Evolutionary conservation across 2,888 invertebrate genomes (phyloP).

Genomic region (Cerastoderma edule): DNA sequence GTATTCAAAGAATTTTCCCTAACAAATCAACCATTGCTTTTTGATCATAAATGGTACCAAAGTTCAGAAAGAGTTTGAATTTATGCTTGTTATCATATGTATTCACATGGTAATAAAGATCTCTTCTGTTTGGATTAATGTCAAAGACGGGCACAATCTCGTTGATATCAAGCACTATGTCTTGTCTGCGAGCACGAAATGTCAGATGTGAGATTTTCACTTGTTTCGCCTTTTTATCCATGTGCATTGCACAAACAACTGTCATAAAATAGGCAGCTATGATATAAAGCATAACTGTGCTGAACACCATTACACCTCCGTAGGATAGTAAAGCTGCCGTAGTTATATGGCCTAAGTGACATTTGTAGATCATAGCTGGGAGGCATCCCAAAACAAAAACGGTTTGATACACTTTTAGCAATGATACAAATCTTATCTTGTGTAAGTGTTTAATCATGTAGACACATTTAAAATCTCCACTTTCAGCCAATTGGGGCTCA

Average conservation of each 20-base stretch:
- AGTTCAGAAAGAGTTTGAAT: constrained; percentile 27
- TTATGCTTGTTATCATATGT: constrained; percentile 40
- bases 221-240: constrained; percentile 21
- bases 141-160: constrained; percentile 44
- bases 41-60: constrained; percentile 19
- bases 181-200: constrained; percentile 41
- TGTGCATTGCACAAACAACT: constrained; percentile 37
- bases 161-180: constrained; percentile 19
- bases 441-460: constrained; percentile 9
- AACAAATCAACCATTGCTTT: constrained; percentile 20
- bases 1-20: constrained; percentile 2
- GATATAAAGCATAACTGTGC: constrained; percentile 29
- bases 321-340: neutral
- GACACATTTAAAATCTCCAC: neutral
- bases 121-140: constrained; percentile 2
- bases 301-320: neutral
- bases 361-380: neutral
- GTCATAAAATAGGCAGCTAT: constrained; percentile 16
- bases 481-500: no score
- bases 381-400: neutral
- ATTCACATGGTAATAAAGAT: constrained; percentile 25
- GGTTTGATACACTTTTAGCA: constrained; percentile 40
- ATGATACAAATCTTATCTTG: neutral
- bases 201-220: constrained; percentile 47
- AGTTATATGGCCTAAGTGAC: neutral